Base-by-base conservation (phyloP, 2,113 vertebrate genomes). In the Myotis davidii region DNA sequence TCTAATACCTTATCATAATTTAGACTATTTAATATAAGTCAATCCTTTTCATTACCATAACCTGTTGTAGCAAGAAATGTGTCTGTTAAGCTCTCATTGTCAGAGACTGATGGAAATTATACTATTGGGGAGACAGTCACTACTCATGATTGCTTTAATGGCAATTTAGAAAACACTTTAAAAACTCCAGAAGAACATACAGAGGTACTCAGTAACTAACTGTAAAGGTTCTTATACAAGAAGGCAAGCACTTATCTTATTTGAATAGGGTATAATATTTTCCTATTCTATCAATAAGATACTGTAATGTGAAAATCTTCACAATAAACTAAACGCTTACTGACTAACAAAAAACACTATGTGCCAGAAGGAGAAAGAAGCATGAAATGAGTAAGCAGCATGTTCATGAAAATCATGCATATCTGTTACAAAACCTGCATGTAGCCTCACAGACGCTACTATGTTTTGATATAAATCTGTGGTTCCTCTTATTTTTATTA, bases 31-130 rank as follows among this genome's bases (percentile, higher is more conserved):
- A 86, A 67, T 64, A 90, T 59, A 95, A 81, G 61, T 89, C 64
- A 74, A 90, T 69, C 37, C 65, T 92, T 79, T 90, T 86, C 90
- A 86, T 61, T 76, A 90, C 67, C 39, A 93, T 42, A 92, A 39
- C 50, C 50, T 81, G 59, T 67, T 74, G 9, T 39, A 74, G 70
- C 9, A 9, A 96, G 78, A 92, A 89, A 72, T 81, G 39, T 67
- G 56, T 39, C 65, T 21, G 20, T 92, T 89, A 85, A 85, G 18
- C 27, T 73, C 70, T 94, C 56, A 74, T 74, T 69, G 32, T 87
- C 77, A 84, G 23, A 82, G 56, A 88, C 45, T 81, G 29, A 78
- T n/a, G 27, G 23, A 94, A 92, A 78, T 91, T 83, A 74, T 39
- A 50, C 29, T 83, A 16, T 25, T 9, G 48, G 23, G 64, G 9